These are phyloP conservation scores for Schrankia costaestrigalis DNA, from an alignment of 2,888 invertebrate genomes.

Conservation along the genomic window DNA sequence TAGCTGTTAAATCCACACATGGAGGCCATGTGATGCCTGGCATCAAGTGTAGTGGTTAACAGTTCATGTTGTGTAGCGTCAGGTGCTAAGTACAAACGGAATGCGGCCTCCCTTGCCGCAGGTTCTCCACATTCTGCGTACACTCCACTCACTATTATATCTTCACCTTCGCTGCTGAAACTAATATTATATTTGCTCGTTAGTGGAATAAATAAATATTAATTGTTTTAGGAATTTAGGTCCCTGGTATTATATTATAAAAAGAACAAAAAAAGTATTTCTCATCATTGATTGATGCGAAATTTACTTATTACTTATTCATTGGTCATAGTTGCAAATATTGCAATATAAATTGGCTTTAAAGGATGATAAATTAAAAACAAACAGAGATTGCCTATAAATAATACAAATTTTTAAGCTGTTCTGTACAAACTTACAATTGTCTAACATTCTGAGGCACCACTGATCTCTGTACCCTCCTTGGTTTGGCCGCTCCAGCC, in stretches of 20 bases:
- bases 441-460: constrained; percentile 88
- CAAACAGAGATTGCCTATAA: no score
- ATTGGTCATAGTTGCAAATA: no score
- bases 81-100: constrained; percentile 90
- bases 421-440: constrained; percentile 81
- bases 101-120: constrained; percentile 91
- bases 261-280: background rate
- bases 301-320: no score
- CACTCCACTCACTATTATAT: constrained; percentile 88
- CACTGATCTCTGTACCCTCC: constrained; percentile 82
- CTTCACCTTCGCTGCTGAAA: constrained; percentile 84
- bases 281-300: background rate
- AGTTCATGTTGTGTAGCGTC: constrained; percentile 88
- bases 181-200: constrained; percentile 42
- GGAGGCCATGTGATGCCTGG: constrained; percentile 89
- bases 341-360: no score
- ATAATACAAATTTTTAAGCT: no score
- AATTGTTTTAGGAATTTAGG: background rate
- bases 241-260: no score
- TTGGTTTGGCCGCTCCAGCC: constrained; percentile 85
- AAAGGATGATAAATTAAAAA: no score
- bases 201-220: background rate
- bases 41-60: constrained; percentile 85
- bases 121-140: constrained; percentile 91
- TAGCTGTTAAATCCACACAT: constrained; percentile 95